Percentiles rank a stretch among this genome's conserved stretches.
Conservation (phyloP, 2,797 vertebrate genomes). For the Pelochelys cantorii region DNA sequence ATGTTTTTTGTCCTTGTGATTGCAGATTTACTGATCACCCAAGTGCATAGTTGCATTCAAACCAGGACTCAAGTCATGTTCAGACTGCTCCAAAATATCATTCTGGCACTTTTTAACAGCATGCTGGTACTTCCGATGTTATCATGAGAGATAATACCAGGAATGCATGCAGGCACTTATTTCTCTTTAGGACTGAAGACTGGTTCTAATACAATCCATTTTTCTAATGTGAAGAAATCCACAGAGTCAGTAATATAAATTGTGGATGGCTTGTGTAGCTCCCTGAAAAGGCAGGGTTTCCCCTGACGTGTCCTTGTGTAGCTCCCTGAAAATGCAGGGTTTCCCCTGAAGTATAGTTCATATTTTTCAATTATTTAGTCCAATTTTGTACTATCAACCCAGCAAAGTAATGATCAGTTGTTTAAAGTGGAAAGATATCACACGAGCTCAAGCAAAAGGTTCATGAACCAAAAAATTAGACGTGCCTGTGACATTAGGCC, state of each 20-base stretch:
- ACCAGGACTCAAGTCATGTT: not conserved
- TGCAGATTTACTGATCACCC: not conserved
- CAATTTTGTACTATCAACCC: not conserved
- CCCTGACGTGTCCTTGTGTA: not conserved
- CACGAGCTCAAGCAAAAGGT: not conserved
- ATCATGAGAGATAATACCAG: not conserved
- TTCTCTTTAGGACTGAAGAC: not conserved
- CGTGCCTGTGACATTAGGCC: not conserved
- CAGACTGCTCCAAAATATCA: not conserved
- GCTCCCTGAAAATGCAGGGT: not conserved
- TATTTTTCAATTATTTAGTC: not conserved
- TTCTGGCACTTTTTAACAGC: not conserved
- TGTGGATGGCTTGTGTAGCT: not conserved
- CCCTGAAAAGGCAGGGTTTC: not conserved
- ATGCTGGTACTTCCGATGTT: not conserved
- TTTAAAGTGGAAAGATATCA: not conserved
- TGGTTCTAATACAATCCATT: not conserved
- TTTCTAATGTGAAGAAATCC: not conserved
- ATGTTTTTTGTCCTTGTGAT: not conserved
- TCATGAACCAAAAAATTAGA: not conserved
- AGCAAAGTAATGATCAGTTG: not conserved
- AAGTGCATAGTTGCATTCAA: accelerated
- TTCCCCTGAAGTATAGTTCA: accelerated
- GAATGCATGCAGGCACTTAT: not conserved
- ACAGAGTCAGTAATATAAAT: not conserved